These are phyloP conservation scores for Callospermophilus lateralis DNA, from an alignment of 2,113 vertebrate genomes.

Conservation along the genomic window DNA sequence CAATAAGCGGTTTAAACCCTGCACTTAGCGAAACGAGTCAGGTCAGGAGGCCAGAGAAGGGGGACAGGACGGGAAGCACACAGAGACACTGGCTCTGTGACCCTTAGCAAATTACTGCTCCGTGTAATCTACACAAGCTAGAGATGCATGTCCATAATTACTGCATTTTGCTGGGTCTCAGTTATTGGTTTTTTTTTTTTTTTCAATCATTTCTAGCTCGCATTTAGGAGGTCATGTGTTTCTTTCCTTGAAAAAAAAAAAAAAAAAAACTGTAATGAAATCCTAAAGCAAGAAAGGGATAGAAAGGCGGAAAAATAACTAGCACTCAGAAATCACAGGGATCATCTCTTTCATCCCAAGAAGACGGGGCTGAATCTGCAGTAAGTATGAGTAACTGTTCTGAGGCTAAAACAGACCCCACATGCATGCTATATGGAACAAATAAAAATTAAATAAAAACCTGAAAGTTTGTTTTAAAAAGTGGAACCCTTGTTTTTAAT, in stretches of 20 bases:
- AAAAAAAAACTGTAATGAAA: neutral
- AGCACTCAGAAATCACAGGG: neutral
- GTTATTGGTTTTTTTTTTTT: neutral
- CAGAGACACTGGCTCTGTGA: neutral
- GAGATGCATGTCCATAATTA: neutral
- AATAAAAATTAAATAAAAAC: neutral
- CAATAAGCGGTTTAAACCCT: neutral
- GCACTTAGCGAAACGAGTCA: constrained; percentile 7
- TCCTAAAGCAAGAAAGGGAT: neutral
- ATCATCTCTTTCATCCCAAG: neutral
- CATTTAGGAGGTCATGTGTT: neutral
- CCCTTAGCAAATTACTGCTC: constrained; percentile 4
- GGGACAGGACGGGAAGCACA: neutral
- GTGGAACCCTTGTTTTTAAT: neutral
- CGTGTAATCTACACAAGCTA: neutral
- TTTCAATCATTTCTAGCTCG: neutral
- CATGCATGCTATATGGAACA: neutral
- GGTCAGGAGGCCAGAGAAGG: neutral
- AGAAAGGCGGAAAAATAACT: neutral
- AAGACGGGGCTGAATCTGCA: neutral
- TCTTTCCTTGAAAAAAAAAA: neutral
- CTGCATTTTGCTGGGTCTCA: neutral
- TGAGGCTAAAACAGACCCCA: neutral
- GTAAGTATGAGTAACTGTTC: neutral
- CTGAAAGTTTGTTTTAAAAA: neutral